Base-by-base conservation (phyloP, 2,888 invertebrate species). In the Latrodectus hesperus region DNA sequence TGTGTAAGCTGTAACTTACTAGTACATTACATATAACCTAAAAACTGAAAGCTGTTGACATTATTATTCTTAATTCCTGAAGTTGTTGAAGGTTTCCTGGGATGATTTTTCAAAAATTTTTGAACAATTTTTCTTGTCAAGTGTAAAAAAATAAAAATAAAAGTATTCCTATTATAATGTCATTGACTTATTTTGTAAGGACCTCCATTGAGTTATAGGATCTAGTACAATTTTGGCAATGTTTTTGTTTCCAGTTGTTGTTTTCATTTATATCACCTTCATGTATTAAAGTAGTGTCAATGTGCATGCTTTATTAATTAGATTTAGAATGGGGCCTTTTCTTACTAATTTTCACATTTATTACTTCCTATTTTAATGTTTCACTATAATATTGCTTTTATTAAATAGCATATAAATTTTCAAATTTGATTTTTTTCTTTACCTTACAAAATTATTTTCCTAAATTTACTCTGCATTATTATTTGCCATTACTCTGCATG, bases 321-420 rank as follows among this genome's bases (percentile, higher is more conserved):
- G 74, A 55, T 52, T 17, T 84, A 84, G 84, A 67, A 73, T 80
- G 86, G 86, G 86, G 86, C 86, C 86, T 81, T 84, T 85, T 75
- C 55, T 55, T 17, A 64, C 17, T 72, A 65, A 73, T 83, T 84
- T 65, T n/a, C 75, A 76, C 73, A 76, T 82, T 80, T 88, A 60
- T 89, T 74, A 74, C 38, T 55, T 83, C 14, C 67, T n/a, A 67
- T 60, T 16, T 64, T 73, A 60, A 38, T 38, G 38, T 38, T 38
- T 38, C 26, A 85, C 51, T 77, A 72, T 68, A 68, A 53, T 55
- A 17, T 72, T 72, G 70, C 70, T 51, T 65, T 67, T 77, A 70
- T 26, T 74, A 49, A 17, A 38, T 38, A 38, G 38, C 38, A 38
- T 38, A 38, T 38, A 38, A 38, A 38, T 4, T 38, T 38, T 38